Percentiles rank a stretch among this genome's conserved stretches.
phyloP scores from a whole-genome alignment of 2,888 invertebrate genomes.

The Bimastos eiseni region DNA sequence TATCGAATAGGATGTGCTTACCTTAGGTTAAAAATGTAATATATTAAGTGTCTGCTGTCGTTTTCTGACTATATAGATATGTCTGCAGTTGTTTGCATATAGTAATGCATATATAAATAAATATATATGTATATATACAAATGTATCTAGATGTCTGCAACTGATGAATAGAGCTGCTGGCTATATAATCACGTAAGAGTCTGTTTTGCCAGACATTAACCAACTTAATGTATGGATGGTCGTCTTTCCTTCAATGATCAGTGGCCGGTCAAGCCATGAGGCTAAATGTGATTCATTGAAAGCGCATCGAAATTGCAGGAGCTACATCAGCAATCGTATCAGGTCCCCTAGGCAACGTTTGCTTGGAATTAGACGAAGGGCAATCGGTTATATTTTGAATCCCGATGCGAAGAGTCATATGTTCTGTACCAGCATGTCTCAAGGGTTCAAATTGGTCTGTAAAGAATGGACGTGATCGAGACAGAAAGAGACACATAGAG shows the following conservation, averaged over 20 bases:
- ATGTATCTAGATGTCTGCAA: not conserved
- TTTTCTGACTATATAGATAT: no score
- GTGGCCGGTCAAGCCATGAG: not conserved
- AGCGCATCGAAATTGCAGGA: not conserved
- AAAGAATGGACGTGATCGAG: not conserved
- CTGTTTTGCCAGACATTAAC: not conserved
- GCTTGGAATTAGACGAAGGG: not conserved
- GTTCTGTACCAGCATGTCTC: not conserved
- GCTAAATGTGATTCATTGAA: not conserved
- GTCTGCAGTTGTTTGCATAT: no score
- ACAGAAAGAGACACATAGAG: no score
- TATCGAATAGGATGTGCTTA: no score
- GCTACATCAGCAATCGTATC: not conserved
- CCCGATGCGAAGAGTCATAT: not conserved
- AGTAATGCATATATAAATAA: no score
- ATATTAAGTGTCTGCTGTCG: no score
- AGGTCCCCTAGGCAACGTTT: not conserved
- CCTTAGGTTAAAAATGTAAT: no score
- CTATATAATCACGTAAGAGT: not conserved
- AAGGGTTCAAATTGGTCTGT: not conserved
- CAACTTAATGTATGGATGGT: not conserved
- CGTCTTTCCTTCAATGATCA: not conserved
- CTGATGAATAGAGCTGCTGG: not conserved
- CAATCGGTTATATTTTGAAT: not conserved
- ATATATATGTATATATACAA: no score